These are phyloP conservation scores for Monoplex corrugatus DNA, from an alignment of 2,888 invertebrate genomes.

Conservation along the genomic window DNA sequence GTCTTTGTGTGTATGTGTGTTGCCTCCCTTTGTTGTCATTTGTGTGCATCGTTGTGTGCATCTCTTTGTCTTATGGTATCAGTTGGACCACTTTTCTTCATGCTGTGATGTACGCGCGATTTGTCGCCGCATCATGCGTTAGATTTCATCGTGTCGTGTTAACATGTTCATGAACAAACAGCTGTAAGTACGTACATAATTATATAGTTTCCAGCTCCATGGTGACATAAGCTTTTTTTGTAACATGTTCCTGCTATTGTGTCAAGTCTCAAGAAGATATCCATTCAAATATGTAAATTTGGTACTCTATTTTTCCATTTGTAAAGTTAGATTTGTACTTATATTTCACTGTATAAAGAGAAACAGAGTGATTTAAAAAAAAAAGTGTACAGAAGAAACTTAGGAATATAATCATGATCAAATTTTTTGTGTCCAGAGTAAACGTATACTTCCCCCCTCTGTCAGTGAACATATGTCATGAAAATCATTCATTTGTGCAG, in stretches of 20 bases:
- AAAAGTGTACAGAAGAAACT: conserved; percentile 9
- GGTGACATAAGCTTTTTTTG: not conserved
- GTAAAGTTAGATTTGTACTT: conserved; percentile 42
- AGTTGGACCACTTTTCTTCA: too few species aligned
- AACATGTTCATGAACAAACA: too few species aligned
- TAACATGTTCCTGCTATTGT: not conserved
- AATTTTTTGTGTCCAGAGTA: not conserved
- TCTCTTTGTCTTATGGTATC: too few species aligned
- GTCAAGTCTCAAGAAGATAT: not conserved
- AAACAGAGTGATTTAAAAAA: not conserved
- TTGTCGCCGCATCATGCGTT: too few species aligned
- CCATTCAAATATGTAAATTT: conserved; percentile 23
- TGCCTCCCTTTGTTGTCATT: too few species aligned
- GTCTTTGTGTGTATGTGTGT: too few species aligned
- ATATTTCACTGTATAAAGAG: not conserved
- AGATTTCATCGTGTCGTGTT: too few species aligned
- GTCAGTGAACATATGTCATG: conserved; percentile 11
- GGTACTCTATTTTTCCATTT: not conserved
- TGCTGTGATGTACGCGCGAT: too few species aligned
- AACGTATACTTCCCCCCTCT: not conserved
- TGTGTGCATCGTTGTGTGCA: too few species aligned
- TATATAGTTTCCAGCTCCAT: too few species aligned
- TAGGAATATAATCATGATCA: conserved; percentile 18
- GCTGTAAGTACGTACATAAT: too few species aligned
- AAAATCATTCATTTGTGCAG: conserved; percentile 33